Evolutionary conservation across 2,113 vertebrate species (phyloP).

Genomic region (Rhabdomys dilectus): DNA sequence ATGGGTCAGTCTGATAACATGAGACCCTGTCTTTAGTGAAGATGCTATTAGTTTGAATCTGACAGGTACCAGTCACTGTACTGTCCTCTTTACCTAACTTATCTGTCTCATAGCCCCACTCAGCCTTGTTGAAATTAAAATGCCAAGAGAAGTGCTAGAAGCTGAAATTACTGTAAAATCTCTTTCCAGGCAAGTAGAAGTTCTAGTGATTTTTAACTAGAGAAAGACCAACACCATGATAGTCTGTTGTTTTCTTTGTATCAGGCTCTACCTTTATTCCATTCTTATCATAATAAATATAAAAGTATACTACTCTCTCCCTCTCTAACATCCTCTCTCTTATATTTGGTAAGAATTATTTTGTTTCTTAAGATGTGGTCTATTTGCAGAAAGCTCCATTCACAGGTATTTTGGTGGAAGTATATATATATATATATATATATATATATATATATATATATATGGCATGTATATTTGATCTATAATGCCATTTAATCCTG

Average conservation of each 20-base stretch:
- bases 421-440: too few relatives aligned
- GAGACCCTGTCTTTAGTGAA: neutral
- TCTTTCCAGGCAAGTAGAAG: neutral
- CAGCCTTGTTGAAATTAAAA: neutral
- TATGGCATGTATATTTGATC: neutral
- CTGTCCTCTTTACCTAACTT: neutral
- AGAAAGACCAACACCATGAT: neutral
- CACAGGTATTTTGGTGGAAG: neutral
- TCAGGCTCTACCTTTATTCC: neutral
- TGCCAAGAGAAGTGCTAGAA: neutral
- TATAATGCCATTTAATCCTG: neutral
- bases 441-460: too few relatives aligned
- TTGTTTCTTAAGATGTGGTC: neutral
- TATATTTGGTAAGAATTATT: neutral
- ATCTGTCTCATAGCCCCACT: neutral
- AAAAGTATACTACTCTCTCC: neutral
- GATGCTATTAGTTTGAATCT: neutral
- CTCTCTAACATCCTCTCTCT: neutral
- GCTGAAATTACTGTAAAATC: neutral
- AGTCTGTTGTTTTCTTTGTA: neutral
- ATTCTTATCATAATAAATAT: neutral
- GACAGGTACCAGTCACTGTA: neutral
- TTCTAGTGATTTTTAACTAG: neutral
- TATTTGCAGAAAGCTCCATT: neutral
- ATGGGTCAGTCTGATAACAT: neutral